Conservation (phyloP, 2,797 vertebrate species). For the Dendrocincla fuliginosa region DNA sequence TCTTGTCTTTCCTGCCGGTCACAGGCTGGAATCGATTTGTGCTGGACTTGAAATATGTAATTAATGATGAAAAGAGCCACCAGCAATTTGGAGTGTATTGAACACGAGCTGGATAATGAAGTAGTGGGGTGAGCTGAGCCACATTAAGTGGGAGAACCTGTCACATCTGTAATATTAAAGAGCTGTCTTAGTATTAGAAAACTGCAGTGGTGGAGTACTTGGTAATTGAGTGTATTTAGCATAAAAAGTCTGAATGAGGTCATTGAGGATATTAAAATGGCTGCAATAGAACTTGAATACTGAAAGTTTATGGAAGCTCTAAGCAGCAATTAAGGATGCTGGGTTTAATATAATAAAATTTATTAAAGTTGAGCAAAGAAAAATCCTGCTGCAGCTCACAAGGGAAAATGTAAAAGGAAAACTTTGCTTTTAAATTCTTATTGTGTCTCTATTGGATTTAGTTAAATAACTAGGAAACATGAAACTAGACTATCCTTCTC, state of each 20-base stretch:
- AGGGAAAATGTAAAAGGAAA: background rate
- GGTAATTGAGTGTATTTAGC: background rate
- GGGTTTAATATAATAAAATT: constrained; percentile 5
- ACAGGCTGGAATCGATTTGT: background rate
- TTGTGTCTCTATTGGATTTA: background rate
- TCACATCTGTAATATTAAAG: background rate
- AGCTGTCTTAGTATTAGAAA: background rate
- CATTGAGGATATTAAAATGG: constrained; percentile 21
- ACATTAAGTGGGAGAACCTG: background rate
- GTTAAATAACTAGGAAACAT: background rate
- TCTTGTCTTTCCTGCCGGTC: background rate
- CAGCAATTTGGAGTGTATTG: background rate
- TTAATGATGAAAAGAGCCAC: constrained; percentile 10
- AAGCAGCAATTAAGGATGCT: constrained; percentile 25
- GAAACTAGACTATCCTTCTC: background rate
- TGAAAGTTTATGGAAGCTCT: background rate
- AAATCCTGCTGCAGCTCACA: background rate
- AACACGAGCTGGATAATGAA: background rate
- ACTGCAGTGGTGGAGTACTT: background rate
- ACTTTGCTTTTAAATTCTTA: background rate
- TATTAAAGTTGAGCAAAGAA: background rate
- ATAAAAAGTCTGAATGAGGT: background rate
- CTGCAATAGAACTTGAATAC: background rate
- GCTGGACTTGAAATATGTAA: constrained; percentile 4
- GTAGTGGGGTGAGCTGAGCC: background rate